Base-by-base conservation (phyloP, 64 coral and sea anemone genomes). In the Astreopora myriophthalma region DNA sequence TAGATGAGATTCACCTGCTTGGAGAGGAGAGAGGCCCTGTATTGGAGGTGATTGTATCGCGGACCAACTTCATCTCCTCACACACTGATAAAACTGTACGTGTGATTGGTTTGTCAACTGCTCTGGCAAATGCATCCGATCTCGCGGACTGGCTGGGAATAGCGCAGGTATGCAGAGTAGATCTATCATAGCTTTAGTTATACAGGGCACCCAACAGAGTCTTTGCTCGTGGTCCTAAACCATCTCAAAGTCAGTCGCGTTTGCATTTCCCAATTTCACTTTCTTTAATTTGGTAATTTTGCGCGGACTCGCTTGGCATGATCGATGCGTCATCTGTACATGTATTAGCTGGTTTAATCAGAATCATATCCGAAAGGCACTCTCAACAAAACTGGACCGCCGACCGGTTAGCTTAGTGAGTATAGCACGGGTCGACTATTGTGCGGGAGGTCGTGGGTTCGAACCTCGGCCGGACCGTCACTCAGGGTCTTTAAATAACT, bases 11-110 rank as follows among this genome's bases (percentile, higher is more conserved):
- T 66, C 97, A 99, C 76, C 67, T 99, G 65, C 88, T 99, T 34
- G 97, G 97, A n/a, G 94, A 99, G 58, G 97, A 99, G 72, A 91
- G 97, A 81, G 97, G 97, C 5, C 97, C 97, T 61, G 97, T 99
- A 3, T 68, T 99, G 22, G 97, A 99, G 36, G 97, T 99, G 34
- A 99, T 99, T 49, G 97, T 99, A 25, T 99, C 97, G 44, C 93
- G 97, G 71, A 99, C 93, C 16, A 99, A 99, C 35, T 99, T 99
- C 40, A 99, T 99, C 38, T 99, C 97, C 2, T 99, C 97, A 19
- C 97, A 99, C 29, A 99, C 97, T 6, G 97, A 99, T 27, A 90
- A 70, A 14, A 90, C 86, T 17, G 97, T 99, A 5, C 79, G 97
- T 11, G 87, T 99, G 22, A 88, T 99, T 51, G 97, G 97, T 9